Conservation (phyloP, 2,797 vertebrate species). For the Tangara arthus region DNA sequence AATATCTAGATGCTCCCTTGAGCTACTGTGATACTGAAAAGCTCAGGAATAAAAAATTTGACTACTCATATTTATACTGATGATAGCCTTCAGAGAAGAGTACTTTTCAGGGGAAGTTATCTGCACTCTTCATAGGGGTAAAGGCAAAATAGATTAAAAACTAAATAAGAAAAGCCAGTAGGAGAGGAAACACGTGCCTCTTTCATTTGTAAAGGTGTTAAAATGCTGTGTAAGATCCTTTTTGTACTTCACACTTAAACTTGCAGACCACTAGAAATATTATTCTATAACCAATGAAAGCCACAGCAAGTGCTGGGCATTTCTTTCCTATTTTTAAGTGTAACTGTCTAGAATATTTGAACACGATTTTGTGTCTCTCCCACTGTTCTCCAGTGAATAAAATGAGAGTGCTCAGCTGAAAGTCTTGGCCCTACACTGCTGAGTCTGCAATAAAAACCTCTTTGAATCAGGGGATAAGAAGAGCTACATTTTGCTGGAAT, state of each 20-base stretch:
- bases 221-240: neutral
- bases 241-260: neutral
- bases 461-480: neutral
- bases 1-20: neutral
- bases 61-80: neutral
- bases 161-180: neutral
- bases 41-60: neutral
- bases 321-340: neutral
- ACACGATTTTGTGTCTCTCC: neutral
- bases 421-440: neutral
- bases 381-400: neutral
- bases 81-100: neutral
- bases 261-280: neutral
- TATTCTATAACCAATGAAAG: neutral
- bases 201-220: slow-evolving; percentile 8
- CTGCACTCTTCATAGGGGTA: neutral
- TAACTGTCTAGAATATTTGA: neutral
- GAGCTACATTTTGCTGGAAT: neutral
- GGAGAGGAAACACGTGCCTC: neutral
- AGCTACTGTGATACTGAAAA: neutral
- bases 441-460: neutral
- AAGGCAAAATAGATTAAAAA: neutral
- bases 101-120: neutral
- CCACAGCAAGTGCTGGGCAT: neutral
- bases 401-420: neutral